A percentile compares a stretch with the other conserved stretches of the same genome.
Conservation (phyloP, 2,113 vertebrate species). For the Pteruthius melanotis region DNA sequence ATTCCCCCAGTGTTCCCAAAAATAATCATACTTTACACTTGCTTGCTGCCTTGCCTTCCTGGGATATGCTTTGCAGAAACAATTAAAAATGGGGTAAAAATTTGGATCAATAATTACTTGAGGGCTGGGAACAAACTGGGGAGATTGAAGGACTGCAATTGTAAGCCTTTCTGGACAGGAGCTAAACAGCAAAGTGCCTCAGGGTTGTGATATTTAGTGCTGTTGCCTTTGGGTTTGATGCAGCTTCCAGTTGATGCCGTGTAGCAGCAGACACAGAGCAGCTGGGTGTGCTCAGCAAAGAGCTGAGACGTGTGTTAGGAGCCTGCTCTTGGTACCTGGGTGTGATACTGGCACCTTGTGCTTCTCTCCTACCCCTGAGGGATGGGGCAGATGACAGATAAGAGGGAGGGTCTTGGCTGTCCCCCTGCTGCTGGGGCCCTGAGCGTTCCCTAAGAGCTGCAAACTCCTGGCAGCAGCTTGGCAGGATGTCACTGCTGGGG, state of each 20-base stretch:
- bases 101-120: background rate
- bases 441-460: background rate
- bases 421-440: background rate
- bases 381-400: background rate
- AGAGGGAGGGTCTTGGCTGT: background rate
- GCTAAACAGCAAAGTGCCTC: background rate
- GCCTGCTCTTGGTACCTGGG: background rate
- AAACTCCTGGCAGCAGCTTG: background rate
- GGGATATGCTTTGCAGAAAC: background rate
- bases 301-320: accelerated
- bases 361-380: background rate
- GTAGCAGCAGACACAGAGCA: background rate
- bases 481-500: background rate
- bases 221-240: background rate
- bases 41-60: background rate
- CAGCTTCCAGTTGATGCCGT: background rate
- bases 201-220: background rate
- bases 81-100: background rate
- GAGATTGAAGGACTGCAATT: background rate
- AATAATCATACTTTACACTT: background rate
- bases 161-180: background rate
- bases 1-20: background rate
- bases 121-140: background rate
- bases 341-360: background rate
- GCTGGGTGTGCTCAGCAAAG: background rate